Conservation (phyloP, 2,113 vertebrate species). For the Calypte anna region DNA sequence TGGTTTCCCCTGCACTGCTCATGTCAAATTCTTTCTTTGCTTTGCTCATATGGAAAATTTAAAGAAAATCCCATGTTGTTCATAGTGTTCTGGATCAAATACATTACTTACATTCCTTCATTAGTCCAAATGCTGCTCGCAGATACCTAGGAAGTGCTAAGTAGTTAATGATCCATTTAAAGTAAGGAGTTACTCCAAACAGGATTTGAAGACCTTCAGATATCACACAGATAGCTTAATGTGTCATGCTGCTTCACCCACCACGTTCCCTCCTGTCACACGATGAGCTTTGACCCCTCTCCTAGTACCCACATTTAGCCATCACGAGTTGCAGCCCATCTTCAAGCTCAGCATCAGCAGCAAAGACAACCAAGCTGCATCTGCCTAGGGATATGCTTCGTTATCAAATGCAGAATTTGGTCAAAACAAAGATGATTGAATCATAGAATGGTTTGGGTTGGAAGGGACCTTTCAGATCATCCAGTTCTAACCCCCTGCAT, state of each 20-base stretch:
- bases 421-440: neutral
- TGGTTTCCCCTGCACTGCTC: neutral
- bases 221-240: conserved; percentile 32
- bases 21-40: neutral
- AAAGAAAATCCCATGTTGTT: neutral
- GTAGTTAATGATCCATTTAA: conserved; percentile 45
- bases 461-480: no score
- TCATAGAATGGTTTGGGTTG: no score
- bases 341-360: neutral
- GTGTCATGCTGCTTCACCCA: neutral
- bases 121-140: neutral
- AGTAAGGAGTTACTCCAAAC: conserved; percentile 23
- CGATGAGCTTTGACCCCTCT: neutral
- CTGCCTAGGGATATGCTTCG: neutral
- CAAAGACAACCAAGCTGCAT: neutral
- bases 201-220: conserved; percentile 42
- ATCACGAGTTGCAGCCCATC: neutral
- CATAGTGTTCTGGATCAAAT: neutral
- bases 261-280: neutral
- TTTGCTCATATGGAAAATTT: neutral
- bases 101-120: neutral
- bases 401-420: neutral
- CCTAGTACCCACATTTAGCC: neutral
- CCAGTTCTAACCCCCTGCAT: no score
- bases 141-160: conserved; percentile 36